Base-by-base conservation (phyloP, 2,113 vertebrate genomes). In the Salvelinus fontinalis region DNA sequence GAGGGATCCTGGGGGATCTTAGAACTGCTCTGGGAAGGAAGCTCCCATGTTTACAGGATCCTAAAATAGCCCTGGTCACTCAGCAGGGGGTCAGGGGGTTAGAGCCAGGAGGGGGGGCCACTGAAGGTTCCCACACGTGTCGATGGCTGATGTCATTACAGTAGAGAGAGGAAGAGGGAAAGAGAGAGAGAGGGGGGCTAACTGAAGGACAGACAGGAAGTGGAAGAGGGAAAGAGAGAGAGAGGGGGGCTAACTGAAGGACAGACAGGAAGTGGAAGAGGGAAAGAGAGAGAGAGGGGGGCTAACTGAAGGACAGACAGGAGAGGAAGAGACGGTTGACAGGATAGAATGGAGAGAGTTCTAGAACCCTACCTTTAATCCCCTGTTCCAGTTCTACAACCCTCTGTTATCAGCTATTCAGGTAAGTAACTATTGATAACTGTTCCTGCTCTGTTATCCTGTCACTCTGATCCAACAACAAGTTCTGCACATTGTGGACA, bases 1-100 rank as follows among this genome's bases (percentile, higher is more conserved):
- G 84, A 84, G 73, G 7, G 70, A 84, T 79, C 81, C 77, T 73
- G 70, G 44, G 76, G 80, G 87, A 86, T 83, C 86, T 86, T 81
- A 85, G 87, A 92, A 87, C 82, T 68, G 77, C 85, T 89, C 90
- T 82, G 82, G 85, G 86, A 88, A 93, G 91, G 92, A 93, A 93
- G 90, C 92, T 92, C 89, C 91, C 91, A 88, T 92, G 92, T 93
- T 94, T 92, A 92, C 89, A 87, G 85, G 87, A 76, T 89, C 89
- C 89, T 66, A 79, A 93, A 93, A 94, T 93, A 93, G 89, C 83
- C 64, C 64, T 54, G 49, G 81, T 92, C 88, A 86, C 66, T 79
- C 86, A 85, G 86, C 91, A 87, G 77, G 88, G 81, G 92, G 92
- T 93, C 90, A 86, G 90, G 92, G 87, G 90, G 90, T 84, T 71